Percentiles rank a stretch among this genome's conserved stretches.
phyloP scores from a whole-genome alignment of 2,797 vertebrate genomes.

The Rhinoraja longicauda region DNA sequence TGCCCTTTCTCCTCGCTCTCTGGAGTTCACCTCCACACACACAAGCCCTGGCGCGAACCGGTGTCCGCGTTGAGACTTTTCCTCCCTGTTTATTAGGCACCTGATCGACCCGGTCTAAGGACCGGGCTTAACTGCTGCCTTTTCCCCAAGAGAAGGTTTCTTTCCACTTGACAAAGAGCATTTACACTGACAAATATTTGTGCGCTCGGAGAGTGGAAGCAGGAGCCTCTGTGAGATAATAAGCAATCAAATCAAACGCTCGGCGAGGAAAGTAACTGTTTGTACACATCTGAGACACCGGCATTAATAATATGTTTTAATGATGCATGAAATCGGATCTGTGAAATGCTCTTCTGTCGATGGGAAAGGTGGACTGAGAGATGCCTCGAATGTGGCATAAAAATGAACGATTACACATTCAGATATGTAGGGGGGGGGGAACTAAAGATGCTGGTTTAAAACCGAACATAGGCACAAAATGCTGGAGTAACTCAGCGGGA shows the following conservation, averaged over 20 bases:
- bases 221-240: neutral
- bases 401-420: neutral
- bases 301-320: neutral
- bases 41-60: neutral
- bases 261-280: neutral
- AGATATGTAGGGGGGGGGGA: too few relatives aligned
- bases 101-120: neutral
- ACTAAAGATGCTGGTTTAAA: too few relatives aligned
- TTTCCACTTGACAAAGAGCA: constrained; percentile 10
- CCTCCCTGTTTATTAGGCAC: neutral
- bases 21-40: neutral
- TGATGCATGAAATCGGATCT: neutral
- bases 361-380: neutral
- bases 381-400: neutral
- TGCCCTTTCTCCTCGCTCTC: constrained; percentile 30
- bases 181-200: constrained; percentile 19
- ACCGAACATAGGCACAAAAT: too few relatives aligned
- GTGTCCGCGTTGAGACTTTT: neutral
- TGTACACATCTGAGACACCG: neutral
- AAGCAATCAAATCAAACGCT: neutral
- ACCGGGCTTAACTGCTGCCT: neutral
- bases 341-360: neutral
- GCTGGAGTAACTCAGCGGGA: too few relatives aligned
- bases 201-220: neutral
- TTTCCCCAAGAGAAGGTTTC: constrained; percentile 23